These are phyloP conservation scores for Prionace glauca DNA, from an alignment of 2,797 vertebrate species.

Conservation along the genomic window DNA sequence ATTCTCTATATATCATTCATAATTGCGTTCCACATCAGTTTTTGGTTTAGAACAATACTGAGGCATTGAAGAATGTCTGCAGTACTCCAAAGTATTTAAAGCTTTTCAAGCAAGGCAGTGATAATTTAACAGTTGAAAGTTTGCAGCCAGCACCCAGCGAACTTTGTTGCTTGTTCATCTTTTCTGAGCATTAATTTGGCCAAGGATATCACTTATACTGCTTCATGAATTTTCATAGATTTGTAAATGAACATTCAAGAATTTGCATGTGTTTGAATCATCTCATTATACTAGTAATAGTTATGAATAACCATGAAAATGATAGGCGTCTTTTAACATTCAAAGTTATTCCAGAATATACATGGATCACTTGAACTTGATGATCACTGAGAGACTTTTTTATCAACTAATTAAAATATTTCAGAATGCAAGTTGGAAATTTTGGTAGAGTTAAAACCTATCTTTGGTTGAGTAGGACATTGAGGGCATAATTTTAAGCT, in stretches of 20 bases:
- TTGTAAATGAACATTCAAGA: conserved; percentile 13
- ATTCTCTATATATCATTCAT: neutral
- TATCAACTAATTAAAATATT: neutral
- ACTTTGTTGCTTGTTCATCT: neutral
- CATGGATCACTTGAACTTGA: neutral
- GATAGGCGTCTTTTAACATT: neutral
- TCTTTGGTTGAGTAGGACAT: neutral
- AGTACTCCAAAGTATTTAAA: neutral
- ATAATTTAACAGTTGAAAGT: neutral
- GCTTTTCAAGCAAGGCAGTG: neutral
- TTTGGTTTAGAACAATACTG: neutral
- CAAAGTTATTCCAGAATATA: neutral
- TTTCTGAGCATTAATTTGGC: neutral
- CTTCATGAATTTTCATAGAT: conserved; percentile 21
- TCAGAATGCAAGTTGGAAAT: neutral
- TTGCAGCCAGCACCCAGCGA: neutral
- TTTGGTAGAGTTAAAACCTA: neutral
- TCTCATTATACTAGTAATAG: neutral
- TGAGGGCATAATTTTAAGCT: neutral
- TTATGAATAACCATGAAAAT: conserved; percentile 25
- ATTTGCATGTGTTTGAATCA: conserved; percentile 17
- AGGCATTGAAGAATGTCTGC: neutral
- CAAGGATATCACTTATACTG: neutral
- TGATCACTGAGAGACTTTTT: neutral
- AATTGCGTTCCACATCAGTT: neutral